Evolutionary conservation across 2,888 invertebrate species (phyloP), one percentile per base, ranked within the genome.

Genomic region (Caenorhabditis virilis): DNA sequence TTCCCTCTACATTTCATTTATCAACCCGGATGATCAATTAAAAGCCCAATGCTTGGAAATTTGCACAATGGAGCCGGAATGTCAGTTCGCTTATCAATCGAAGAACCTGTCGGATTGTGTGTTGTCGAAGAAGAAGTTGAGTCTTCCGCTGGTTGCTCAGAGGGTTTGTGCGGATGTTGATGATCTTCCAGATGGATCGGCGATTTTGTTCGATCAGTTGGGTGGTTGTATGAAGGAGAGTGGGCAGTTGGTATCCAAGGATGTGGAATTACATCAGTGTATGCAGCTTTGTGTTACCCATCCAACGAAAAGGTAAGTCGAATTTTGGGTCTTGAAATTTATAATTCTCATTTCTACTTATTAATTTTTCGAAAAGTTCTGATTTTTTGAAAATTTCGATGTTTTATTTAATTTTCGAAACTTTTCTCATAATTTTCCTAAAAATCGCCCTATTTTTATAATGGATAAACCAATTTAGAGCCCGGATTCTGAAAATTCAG

Each of bases 241-340:
- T 15, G 55, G 57, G 15, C 38, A 48, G 5, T 7, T 59, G 20
- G 27, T 48, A 20, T 35, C 55, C 16, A 60, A 52, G 13, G 49
- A 67, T 36, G 9, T 68, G 22, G 61, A 68, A 22, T 36, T 65
- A 7, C 39, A 62, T 16, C 46, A 71, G 35, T 71, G 71, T 35
- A 68, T 71, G 67, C 55, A 60, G 2, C 18, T 71, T 15, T 71
- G 71, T 56, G 53, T 58, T 7, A 64, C 71, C 9, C 71, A 71
- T 45, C 71, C 71, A 3, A 65, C 59, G 6, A 58, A 55, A 47
- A 68, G n/a, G n/a, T n/a, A n/a, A n/a, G n/a, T n/a, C n/a, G n/a
- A n/a, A n/a, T n/a, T n/a, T n/a, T n/a, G n/a, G n/a, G n/a, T n/a
- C n/a, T n/a, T n/a, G n/a, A n/a, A n/a, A n/a, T n/a, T n/a, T n/a